Percentiles rank a stretch among this genome's conserved stretches.
Conservation (phyloP, 2,888 invertebrate genomes). For the Hypolimnas misippus region DNA sequence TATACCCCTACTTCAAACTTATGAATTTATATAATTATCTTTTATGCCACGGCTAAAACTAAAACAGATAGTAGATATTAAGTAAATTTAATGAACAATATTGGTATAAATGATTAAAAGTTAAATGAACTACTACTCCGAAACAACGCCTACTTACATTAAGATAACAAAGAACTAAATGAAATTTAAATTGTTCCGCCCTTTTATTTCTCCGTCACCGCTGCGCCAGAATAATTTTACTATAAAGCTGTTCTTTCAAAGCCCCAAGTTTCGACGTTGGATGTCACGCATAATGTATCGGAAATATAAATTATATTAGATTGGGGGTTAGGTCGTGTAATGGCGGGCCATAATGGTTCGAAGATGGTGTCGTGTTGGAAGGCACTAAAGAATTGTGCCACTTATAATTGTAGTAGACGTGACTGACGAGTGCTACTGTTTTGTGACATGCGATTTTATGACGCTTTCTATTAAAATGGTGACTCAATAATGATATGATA, state of each 20-base stretch:
- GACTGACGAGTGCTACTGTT: conserved; percentile 54
- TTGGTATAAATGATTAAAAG: no score
- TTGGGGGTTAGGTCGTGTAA: conserved; percentile 62
- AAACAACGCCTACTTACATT: neutral
- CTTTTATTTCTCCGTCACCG: conserved; percentile 1
- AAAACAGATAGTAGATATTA: no score
- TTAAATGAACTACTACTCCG: no score
- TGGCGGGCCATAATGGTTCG: conserved; percentile 47
- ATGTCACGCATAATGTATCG: conserved; percentile 68
- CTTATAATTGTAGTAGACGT: conserved; percentile 69
- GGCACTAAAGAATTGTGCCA: conserved; percentile 69
- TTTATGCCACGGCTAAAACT: no score
- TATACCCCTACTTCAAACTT: no score
- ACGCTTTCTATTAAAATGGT: neutral
- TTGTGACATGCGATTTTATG: conserved; percentile 56
- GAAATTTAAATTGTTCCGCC: conserved; percentile 5
- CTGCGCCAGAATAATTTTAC: neutral
- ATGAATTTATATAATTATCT: no score
- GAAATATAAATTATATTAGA: conserved; percentile 74
- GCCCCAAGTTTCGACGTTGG: conserved; percentile 20
- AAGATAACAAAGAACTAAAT: conserved; percentile 6
- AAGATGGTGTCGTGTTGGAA: conserved; percentile 63
- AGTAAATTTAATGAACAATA: neutral
- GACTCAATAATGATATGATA: neutral
- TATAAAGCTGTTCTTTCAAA: conserved; percentile 37